Conservation (phyloP, 2,888 invertebrate species). For the Tetheella fluctuosa region DNA sequence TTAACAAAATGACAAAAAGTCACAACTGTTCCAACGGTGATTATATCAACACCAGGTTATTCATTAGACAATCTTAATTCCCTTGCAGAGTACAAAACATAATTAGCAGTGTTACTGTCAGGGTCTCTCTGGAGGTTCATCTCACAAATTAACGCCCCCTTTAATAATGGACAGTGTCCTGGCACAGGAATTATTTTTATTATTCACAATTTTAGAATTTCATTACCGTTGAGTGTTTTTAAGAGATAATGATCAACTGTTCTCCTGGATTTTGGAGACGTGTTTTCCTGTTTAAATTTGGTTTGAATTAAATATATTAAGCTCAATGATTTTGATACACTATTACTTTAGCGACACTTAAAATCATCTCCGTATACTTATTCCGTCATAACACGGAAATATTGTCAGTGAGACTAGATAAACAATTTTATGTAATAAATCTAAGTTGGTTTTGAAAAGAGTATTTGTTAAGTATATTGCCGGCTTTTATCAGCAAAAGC, state of each 20-base stretch:
- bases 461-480: too few species aligned
- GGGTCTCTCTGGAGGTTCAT: conserved; percentile 53
- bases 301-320: not conserved
- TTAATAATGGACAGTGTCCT: conserved; percentile 40
- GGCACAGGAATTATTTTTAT: conserved; percentile 38
- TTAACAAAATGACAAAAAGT: too few species aligned
- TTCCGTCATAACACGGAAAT: too few species aligned
- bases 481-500: too few species aligned
- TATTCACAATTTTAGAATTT: conserved; percentile 34
- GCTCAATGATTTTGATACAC: too few species aligned
- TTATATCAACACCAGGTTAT: not conserved
- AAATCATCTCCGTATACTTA: too few species aligned
- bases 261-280: not conserved
- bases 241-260: not conserved
- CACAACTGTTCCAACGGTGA: not conserved
- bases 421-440: too few species aligned
- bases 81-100: conserved; percentile 43
- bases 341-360: too few species aligned
- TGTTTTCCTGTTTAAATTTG: not conserved
- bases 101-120: conserved; percentile 47
- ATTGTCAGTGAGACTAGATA: too few species aligned
- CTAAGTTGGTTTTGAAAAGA: too few species aligned
- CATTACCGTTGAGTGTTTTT: not conserved
- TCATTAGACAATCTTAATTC: conserved; percentile 32
- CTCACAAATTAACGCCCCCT: conserved; percentile 46